Conservation (phyloP, 2,797 vertebrate species). For the Sebastes elongatus region DNA sequence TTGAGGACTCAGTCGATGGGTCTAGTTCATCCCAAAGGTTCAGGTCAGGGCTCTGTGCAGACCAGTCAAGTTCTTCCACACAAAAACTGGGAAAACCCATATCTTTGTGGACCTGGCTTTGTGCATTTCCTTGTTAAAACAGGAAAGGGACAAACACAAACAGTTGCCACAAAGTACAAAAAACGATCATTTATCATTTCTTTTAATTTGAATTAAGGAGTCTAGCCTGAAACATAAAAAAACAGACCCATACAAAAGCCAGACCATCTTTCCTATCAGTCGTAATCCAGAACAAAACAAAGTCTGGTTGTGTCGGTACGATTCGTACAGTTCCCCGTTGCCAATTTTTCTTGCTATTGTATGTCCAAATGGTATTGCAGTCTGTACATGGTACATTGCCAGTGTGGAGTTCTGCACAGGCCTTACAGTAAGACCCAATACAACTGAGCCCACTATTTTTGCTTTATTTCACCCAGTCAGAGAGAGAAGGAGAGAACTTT, state of each 20-base stretch:
- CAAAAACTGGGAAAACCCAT: neutral
- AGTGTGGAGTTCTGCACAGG: neutral
- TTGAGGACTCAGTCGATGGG: neutral
- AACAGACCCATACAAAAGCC: neutral
- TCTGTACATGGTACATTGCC: neutral
- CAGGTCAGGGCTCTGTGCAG: neutral
- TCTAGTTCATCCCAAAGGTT: neutral
- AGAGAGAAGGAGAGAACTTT: neutral
- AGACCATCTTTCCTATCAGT: neutral
- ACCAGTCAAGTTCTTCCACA: neutral
- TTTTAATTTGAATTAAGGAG: neutral
- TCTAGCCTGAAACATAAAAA: neutral
- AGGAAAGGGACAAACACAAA: neutral
- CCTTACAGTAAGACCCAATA: neutral
- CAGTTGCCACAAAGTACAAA: neutral
- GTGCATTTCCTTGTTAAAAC: neutral
- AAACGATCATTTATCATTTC: neutral
- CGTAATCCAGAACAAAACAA: neutral
- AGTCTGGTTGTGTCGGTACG: neutral
- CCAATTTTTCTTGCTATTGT: neutral
- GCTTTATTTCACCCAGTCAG: neutral
- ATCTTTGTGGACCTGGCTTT: neutral
- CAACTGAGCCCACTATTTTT: neutral
- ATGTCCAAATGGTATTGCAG: neutral
- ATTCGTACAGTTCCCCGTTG: neutral